Percentiles rank a stretch among this genome's conserved stretches.
Conservation (phyloP, 2,888 invertebrate species). For the Lepas anatifera region DNA sequence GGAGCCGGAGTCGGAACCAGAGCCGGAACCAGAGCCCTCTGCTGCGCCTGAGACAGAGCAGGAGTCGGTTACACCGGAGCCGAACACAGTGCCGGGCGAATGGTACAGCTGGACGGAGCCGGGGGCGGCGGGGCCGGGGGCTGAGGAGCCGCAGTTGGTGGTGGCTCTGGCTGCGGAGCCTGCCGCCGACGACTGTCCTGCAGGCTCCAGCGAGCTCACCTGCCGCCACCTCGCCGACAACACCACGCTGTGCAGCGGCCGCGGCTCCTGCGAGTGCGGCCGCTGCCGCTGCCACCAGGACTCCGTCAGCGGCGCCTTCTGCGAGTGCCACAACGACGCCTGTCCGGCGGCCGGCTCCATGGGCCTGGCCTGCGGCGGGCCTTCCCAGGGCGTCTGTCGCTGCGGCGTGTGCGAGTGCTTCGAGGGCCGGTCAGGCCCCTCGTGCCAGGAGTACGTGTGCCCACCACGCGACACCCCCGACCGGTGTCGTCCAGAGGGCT, state of each 20-base stretch:
- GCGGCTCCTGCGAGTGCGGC: background rate
- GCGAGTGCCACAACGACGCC: background rate
- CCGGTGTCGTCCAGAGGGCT: background rate
- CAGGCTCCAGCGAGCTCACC: background rate
- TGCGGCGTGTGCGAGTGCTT: background rate
- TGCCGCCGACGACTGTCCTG: background rate
- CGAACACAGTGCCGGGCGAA: too few relatives aligned
- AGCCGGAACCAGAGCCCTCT: background rate
- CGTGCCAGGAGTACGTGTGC: background rate
- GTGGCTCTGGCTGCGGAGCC: background rate
- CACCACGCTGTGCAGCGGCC: background rate
- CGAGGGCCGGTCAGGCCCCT: background rate
- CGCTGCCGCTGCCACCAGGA: background rate
- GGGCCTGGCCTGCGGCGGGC: background rate
- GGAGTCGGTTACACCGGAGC: background rate
- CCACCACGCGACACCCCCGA: background rate
- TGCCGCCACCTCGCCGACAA: background rate
- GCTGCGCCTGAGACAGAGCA: background rate
- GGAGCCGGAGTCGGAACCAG: background rate
- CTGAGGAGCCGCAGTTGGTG: background rate
- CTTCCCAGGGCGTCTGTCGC: background rate
- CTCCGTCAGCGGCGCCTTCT: background rate
- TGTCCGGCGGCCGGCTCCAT: background rate
- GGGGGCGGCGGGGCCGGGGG: background rate
- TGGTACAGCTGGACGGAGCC: too few relatives aligned